Conservation (phyloP, 1,140 invertebrate species). For the Semibalanus balanoides region DNA sequence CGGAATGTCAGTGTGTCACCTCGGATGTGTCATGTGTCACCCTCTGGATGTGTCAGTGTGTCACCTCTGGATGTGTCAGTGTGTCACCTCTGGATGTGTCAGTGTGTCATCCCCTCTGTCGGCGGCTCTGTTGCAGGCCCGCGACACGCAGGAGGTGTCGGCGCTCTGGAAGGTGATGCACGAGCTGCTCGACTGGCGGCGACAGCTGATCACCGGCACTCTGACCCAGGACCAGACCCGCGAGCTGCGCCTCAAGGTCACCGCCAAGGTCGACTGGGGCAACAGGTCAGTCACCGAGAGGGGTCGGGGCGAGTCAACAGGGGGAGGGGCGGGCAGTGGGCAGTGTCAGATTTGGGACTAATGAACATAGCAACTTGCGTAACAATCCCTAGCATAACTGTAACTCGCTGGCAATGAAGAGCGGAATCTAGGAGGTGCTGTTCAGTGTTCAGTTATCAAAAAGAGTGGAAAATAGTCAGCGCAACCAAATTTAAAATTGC, state of each 20-base stretch:
- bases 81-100: background rate
- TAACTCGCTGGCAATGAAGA: no score
- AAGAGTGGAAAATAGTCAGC: no score
- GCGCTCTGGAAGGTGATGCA: conserved; percentile 76
- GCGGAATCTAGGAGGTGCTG: no score
- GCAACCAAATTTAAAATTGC: no score
- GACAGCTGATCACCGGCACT: conserved; percentile 66
- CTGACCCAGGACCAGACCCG: conserved; percentile 73
- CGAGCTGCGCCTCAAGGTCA: conserved; percentile 63
- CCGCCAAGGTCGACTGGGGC: conserved; percentile 83
- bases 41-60: background rate
- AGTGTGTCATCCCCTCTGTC: background rate
- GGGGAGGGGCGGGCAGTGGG: no score
- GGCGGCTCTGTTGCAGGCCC: conserved; percentile 28
- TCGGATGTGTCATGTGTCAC: background rate
- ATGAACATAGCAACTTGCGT: no score
- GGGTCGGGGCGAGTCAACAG: no score
- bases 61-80: background rate
- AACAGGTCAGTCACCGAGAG: conserved; percentile 43
- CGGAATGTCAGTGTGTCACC: no score
- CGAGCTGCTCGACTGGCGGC: conserved; percentile 67
- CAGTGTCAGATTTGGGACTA: no score
- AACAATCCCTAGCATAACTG: no score
- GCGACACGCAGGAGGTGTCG: conserved; percentile 38
- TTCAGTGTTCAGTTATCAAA: no score